Evolutionary conservation across 2,113 vertebrate species (phyloP).

Genomic region (Chaetops frenatus): DNA sequence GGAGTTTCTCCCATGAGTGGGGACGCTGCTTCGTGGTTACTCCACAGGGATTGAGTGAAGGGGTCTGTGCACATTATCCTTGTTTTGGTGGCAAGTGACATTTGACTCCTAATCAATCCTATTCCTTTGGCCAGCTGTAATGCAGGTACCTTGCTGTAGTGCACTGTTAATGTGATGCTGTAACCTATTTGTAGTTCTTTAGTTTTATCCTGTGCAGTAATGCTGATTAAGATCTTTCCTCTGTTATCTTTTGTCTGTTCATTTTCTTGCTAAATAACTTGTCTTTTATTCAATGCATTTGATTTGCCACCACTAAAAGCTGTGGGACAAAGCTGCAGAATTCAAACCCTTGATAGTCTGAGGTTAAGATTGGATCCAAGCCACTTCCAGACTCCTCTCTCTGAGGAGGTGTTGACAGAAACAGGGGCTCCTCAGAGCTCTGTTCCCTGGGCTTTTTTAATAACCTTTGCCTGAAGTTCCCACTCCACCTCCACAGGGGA

Average conservation of each 20-base stretch:
- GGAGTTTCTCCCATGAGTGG: background rate
- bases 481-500: background rate
- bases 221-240: background rate
- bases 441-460: background rate
- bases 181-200: background rate
- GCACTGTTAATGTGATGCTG: background rate
- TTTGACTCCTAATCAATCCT: background rate
- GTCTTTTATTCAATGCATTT: rapidly evolving
- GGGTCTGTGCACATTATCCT: background rate
- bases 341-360: too few relatives aligned
- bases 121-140: background rate
- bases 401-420: background rate
- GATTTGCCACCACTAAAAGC: too few relatives aligned
- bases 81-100: background rate
- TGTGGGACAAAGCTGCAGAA: rapidly evolving
- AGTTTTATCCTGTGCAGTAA: background rate
- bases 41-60: background rate
- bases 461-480: background rate
- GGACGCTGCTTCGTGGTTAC: background rate
- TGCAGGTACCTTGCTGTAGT: rapidly evolving
- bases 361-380: background rate
- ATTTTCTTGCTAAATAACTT: background rate
- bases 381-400: background rate
- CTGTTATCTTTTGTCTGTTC: background rate
- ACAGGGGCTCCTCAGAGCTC: rapidly evolving